Base-by-base conservation (phyloP, 1,140 invertebrate genomes). In the Ceratosolen solmsi region DNA sequence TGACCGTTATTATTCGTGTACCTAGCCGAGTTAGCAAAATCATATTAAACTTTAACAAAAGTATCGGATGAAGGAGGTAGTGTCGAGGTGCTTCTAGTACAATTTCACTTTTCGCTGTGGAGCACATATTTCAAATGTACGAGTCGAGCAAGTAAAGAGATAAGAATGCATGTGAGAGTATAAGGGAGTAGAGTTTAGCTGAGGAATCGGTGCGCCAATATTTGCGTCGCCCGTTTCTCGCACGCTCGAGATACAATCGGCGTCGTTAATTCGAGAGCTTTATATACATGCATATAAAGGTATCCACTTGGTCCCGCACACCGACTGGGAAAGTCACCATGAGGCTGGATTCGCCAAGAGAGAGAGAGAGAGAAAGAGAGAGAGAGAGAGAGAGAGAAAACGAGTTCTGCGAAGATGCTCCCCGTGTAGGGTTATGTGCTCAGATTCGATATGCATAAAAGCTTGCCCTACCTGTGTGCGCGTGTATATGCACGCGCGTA, bases 361-460 rank as follows among this genome's bases (percentile, higher is more conserved):
- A 41, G 36, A 54, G 51, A 49, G 41, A 41, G 38, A 78, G 70
- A 60, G 76, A 78, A 15, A 38, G 25, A 68, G 51, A 41, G 36
- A 38, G 25, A 68, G 51, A 41, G 36, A 38, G 25, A 68, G 51
- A 41, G 36, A 54, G 51, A 49, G 41, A 41, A 54, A 78, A 78
- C 76, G 76, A 78, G 76, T 78, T 79, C 30, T 71, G 33, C 65
- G 77, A 68, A 78, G 63, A 78, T 78, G 63, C 54, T 41, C 25
- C 7, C 36, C 56, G 70, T 33, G 71, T 70, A 73, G 25, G n/a
- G 46, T 58, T 58, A 36, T 75, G 25, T 27, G 73, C 25, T 46
- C 33, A 13, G 82, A 30, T 68, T 56, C 76, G 75, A 75, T 70
- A 84, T 80, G 56, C 78, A 83, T 51, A 79, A 73, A 25, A 65